Evolutionary conservation across 2,888 invertebrate genomes (phyloP).

Genomic region (Acleris sparsana): DNA sequence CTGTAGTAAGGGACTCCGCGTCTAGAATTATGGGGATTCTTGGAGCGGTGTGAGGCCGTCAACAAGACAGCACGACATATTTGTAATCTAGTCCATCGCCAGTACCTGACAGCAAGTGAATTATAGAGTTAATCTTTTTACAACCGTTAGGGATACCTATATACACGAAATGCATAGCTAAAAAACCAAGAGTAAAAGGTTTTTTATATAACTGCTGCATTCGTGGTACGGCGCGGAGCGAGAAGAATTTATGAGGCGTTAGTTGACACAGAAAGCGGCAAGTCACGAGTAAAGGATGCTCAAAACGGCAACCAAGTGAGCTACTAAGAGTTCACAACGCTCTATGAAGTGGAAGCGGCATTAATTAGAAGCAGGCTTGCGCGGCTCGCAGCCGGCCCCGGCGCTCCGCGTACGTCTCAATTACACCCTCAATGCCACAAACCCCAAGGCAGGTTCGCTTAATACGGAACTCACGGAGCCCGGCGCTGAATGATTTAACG

Average conservation of each 20-base stretch:
- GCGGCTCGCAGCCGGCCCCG: slow-evolving; percentile 12
- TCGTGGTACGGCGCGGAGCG: slow-evolving; percentile 2
- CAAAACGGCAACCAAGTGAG: slow-evolving; percentile 30
- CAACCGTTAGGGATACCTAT: background rate
- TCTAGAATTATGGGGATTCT: too few relatives aligned
- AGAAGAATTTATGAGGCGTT: slow-evolving; percentile 16
- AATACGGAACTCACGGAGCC: too few relatives aligned
- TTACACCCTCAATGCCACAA: slow-evolving; percentile 1
- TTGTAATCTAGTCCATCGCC: too few relatives aligned
- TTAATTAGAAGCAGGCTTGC: slow-evolving; percentile 32
- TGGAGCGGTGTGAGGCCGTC: too few relatives aligned
- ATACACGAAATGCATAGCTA: slow-evolving; percentile 1
- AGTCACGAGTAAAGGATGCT: slow-evolving; percentile 26
- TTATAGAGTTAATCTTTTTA: slow-evolving; percentile 5
- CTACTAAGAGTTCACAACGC: slow-evolving; percentile 26
- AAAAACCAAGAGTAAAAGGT: background rate
- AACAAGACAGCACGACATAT: too few relatives aligned
- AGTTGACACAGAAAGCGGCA: slow-evolving; percentile 20
- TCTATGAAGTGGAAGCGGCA: slow-evolving; percentile 29
- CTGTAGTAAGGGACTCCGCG: too few relatives aligned
- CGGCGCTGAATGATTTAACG: slow-evolving; percentile 2
- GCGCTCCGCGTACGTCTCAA: slow-evolving; percentile 4
- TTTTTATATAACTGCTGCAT: background rate
- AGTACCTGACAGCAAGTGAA: background rate
- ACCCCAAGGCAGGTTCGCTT: too few relatives aligned